Evolutionary conservation across 2,113 vertebrate species (phyloP).

Genomic region (Cacatua alba): DNA sequence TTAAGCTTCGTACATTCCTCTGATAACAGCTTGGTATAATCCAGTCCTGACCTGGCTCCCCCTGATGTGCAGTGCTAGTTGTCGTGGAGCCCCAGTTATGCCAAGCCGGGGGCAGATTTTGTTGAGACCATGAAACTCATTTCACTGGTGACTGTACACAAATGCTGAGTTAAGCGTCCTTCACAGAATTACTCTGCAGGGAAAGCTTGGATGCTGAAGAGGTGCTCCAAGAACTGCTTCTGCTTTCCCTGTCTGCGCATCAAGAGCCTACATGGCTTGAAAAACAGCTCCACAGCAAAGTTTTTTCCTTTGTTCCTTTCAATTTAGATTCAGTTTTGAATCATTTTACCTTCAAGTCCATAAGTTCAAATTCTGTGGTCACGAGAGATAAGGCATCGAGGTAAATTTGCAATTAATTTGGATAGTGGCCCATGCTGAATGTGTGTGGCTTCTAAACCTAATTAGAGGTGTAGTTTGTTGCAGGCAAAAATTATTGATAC

Average conservation of each 20-base stretch:
- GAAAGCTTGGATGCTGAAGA: background rate
- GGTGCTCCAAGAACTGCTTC: background rate
- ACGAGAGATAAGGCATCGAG: background rate
- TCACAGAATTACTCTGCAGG: background rate
- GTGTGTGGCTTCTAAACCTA: constrained; percentile 8
- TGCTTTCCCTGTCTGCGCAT: background rate
- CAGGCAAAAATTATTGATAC: constrained; percentile 35
- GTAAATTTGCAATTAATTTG: constrained; percentile 12
- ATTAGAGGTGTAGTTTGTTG: constrained; percentile 29
- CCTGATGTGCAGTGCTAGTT: background rate
- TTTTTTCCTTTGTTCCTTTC: background rate
- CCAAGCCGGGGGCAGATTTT: background rate
- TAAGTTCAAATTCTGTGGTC: background rate
- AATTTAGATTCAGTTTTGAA: background rate
- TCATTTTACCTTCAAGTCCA: background rate
- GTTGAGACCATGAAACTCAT: constrained; percentile 20
- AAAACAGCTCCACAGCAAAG: background rate
- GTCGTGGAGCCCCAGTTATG: background rate
- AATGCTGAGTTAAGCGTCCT: background rate
- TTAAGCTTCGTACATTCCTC: background rate
- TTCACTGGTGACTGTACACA: background rate
- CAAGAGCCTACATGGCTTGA: background rate
- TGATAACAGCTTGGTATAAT: background rate
- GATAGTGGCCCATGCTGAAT: background rate
- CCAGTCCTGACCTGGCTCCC: background rate